Base-by-base conservation (phyloP, 2,888 invertebrate species). In the Ornithoptera alexandrae region DNA sequence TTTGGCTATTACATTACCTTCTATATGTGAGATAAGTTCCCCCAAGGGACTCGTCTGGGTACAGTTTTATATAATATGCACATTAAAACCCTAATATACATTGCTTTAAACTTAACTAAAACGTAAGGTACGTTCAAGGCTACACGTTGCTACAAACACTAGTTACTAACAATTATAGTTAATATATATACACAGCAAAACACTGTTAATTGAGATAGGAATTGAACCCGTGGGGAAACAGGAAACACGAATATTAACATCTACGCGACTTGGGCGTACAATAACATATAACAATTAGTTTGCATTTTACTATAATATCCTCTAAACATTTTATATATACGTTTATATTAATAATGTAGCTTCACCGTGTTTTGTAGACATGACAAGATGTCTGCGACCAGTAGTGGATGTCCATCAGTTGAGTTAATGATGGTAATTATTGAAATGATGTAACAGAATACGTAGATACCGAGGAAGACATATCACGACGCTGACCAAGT, bases 131-230 rank as follows among this genome's bases (percentile, higher is more conserved):
- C 63, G 53, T 24, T 30, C 15, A 62, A 68, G 63, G 50, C 68
- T 64, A 65, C 22, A 60, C 6, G 53, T 64, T 53, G 60, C 58
- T 24, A 63, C 60, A 53, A 46, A 64, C 53, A 22, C 59, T 64
- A 69, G 18, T 8, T 69, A 60, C 22, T 17, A 60, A 68, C 58
- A 63, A 68, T 68, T 62, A 39, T 61, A 62, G 68, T 63, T 46
- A 46, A 46, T 46, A 46, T 46, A 46, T 68, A 63, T 68, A 63
- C 22, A 68, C 68, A 68, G 50, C 20, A 24, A 64, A n/a, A 24
- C 56, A 50, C 46, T 64, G 60, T 22, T 64, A 64, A 69, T 69
- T 64, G 60, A 65, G 59, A 65, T 65, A 53, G 39, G 42, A 69
- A 60, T 65, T 69, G 64, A 69, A 64, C 59, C 58, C 50, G 68